Base-by-base conservation (phyloP, 2,797 vertebrate species). In the Chaetophractus vellerosus region DNA sequence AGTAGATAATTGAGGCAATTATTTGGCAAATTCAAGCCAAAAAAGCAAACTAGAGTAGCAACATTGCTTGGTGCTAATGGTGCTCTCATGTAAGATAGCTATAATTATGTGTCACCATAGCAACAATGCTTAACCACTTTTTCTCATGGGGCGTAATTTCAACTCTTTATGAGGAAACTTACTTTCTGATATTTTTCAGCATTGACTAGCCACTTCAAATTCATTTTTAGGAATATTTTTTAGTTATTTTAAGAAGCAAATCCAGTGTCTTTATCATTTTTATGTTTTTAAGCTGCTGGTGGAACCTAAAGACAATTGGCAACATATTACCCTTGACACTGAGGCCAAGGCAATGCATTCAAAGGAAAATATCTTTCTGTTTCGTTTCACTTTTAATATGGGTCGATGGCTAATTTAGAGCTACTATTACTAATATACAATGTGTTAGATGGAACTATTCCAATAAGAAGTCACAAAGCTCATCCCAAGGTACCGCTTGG, bases 21-120 rank as follows among this genome's bases (percentile, higher is more conserved):
- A 76, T 69, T 94, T 94, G 78, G 69, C 36, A 89, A 93, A 88
- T 45, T 86, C 74, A 93, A 90, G 69, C 31, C 57, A 89, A 74
- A 93, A 94, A 59, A 55, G n/a, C 14, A n/a, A 41, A 61, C 1
- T 36, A 41, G 52, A 72, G 10, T 64, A 66, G 59, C 33, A 85
- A 9, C 8, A 71, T 9, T 50, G 36, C 61, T 80, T 45, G 59
- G 36, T 41, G 36, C 16, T 76, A 68, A 76, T 31, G 59, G 74
- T 63, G 36, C 28, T 68, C 55, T 84, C 23, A 26, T 18, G 38
- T 28, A 24, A n/a, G 26, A 93, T 76, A 76, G 72, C 12, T 21
- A 38, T 61, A 86, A 69, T 89, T 59, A 55, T 15, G 55, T 45
- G 21, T 86, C 61, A n/a, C 6, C 61, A 14, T 16, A 72, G n/a